phyloP scores from a whole-genome alignment of 2,113 vertebrate species.

The Micronisus gabar region DNA sequence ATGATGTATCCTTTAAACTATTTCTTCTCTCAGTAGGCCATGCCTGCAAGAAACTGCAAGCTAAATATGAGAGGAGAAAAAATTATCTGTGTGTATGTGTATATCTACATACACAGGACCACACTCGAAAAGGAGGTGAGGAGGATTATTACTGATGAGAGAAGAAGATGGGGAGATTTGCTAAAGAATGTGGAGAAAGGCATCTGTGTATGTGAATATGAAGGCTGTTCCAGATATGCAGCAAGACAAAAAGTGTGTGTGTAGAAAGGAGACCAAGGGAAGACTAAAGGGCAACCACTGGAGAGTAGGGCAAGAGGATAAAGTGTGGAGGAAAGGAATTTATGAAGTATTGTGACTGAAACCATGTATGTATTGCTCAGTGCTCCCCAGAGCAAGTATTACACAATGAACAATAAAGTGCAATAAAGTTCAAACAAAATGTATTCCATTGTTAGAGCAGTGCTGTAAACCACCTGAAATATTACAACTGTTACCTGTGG shows the following conservation, averaged over 20 bases:
- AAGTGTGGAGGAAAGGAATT: background rate
- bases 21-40: background rate
- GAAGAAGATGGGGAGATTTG: background rate
- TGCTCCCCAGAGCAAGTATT: background rate
- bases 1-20: background rate
- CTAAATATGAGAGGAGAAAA: background rate
- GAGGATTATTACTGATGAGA: background rate
- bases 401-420: background rate
- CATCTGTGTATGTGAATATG: background rate
- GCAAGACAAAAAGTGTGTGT: background rate
- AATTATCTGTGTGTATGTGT: background rate
- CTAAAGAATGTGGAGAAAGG: background rate
- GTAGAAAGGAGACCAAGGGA: background rate
- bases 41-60: background rate
- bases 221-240: background rate
- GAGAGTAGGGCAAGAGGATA: background rate
- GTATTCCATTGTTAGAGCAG: background rate
- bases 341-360: background rate
- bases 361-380: background rate
- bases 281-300: background rate
- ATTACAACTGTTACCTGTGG: conserved; percentile 21
- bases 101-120: background rate
- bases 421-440: background rate
- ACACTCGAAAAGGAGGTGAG: background rate
- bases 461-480: conserved; percentile 37